phyloP scores from a whole-genome alignment of 2,888 invertebrate genomes.

The Colostygia pectinataria region DNA sequence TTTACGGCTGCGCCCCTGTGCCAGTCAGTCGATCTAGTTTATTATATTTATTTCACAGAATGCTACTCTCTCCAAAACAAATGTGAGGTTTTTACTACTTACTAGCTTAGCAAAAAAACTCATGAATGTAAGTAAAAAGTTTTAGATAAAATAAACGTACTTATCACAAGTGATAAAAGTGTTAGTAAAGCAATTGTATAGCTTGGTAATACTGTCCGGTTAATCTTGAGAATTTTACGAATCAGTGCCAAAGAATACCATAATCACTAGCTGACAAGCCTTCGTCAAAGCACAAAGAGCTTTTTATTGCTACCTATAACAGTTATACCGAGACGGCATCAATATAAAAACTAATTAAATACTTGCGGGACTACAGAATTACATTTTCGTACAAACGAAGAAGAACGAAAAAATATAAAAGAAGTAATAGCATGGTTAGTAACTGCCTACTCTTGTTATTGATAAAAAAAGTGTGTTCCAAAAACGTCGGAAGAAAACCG shows the following conservation, averaged over 20 bases:
- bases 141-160: neutral
- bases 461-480: constrained; percentile 2
- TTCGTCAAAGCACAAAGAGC: constrained; percentile 1
- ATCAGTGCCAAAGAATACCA: neutral
- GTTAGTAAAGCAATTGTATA: neutral
- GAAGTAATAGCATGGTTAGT: neutral
- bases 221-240: neutral
- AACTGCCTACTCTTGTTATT: neutral
- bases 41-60: constrained; percentile 2
- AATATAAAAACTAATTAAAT: constrained; percentile 2
- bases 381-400: neutral
- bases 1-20: constrained; percentile 38
- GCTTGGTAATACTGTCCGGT: neutral
- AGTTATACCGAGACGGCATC: constrained; percentile 1
- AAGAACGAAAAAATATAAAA: neutral
- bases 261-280: neutral
- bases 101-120: too few species aligned
- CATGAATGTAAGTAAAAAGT: too few species aligned
- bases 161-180: constrained; percentile 1
- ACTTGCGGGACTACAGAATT: neutral
- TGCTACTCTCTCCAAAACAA: too few species aligned
- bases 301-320: neutral
- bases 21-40: constrained; percentile 32
- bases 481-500: constrained; percentile 26
- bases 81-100: too few species aligned